Percentiles rank a stretch among this genome's conserved stretches.
Evolutionary conservation across 2,797 vertebrate species (phyloP).

Genomic region (Oreochromis grahami): DNA sequence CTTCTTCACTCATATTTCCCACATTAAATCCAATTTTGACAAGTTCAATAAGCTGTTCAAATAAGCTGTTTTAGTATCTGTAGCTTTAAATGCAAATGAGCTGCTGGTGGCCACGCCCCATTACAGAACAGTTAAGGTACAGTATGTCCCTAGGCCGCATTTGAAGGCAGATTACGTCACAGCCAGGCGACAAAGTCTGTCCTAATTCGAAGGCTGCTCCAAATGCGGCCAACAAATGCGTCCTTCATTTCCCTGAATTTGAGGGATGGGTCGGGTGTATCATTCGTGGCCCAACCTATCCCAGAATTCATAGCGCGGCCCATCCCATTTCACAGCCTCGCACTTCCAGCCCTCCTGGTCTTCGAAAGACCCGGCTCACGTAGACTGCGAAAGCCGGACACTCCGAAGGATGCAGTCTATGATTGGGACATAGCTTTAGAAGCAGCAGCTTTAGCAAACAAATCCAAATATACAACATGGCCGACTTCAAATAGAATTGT

Average conservation of each 20-base stretch:
- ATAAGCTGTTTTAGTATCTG: background rate
- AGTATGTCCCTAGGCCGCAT: background rate
- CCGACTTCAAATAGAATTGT: background rate
- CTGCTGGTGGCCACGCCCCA: background rate
- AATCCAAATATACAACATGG: background rate
- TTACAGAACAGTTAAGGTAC: background rate
- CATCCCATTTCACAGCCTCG: background rate
- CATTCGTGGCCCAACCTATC: background rate
- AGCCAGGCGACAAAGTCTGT: background rate
- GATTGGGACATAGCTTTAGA: background rate
- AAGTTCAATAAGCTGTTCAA: background rate
- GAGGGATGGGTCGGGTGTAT: rapidly evolving
- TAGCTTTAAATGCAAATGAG: background rate
- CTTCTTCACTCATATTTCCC: background rate
- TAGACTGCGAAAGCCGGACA: background rate
- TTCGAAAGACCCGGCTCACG: background rate
- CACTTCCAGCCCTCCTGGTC: background rate
- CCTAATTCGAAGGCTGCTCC: background rate
- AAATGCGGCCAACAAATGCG: rapidly evolving
- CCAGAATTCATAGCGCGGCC: background rate
- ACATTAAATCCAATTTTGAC: background rate
- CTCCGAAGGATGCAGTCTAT: rapidly evolving
- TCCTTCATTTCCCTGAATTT: background rate
- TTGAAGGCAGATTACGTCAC: background rate
- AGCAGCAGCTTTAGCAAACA: background rate